Evolutionary conservation across 2,113 vertebrate genomes (phyloP), one percentile per base, ranked within the genome.

Genomic region (Zeus faber): DNA sequence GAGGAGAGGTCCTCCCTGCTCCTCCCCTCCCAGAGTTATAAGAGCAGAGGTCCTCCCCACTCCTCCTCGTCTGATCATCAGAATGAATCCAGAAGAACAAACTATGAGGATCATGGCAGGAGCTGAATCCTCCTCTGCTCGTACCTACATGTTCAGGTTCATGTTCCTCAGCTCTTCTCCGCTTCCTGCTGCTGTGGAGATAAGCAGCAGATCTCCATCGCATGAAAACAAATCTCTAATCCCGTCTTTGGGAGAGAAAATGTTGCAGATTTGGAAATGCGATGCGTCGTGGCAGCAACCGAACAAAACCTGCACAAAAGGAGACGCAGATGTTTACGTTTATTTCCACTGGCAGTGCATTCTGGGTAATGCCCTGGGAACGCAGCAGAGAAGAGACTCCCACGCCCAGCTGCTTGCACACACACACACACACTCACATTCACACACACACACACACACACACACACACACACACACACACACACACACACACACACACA

Each of bases 301-400:
- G 75, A 85, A 60, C 70, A 63, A 65, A 59, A 77, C 67, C 53
- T 56, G 67, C 69, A 70, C 62, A 64, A 79, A 87, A 80, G 70
- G 77, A 80, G 76, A 72, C 75, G 41, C 82, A 88, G 76, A 86
- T 83, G 79, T 77, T 78, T 70, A 75, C 61, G 65, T 83, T 84
- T 85, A 82, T 87, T 86, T 87, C 57, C 50, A 64, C 49, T 88
- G 83, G 85, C 84, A 72, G 56, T 55, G 49, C 33, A 9, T 13
- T 60, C 22, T 11, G 57, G 40, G 55, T 78, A 70, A 77, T 77
- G 57, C 59, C 55, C 40, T 70, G 58, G 71, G 70, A 77, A 55
- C 72, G 73, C 56, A 57, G 70, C 58, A 68, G 56, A 63, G 60
- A 52, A 21, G 43, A 67, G 58, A 81, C 76, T 70, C 80, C 72